Percentiles rank a stretch among this genome's conserved stretches.
Evolutionary conservation across 2,888 invertebrate genomes (phyloP).

Genomic region (Quadroppia sp.): DNA sequence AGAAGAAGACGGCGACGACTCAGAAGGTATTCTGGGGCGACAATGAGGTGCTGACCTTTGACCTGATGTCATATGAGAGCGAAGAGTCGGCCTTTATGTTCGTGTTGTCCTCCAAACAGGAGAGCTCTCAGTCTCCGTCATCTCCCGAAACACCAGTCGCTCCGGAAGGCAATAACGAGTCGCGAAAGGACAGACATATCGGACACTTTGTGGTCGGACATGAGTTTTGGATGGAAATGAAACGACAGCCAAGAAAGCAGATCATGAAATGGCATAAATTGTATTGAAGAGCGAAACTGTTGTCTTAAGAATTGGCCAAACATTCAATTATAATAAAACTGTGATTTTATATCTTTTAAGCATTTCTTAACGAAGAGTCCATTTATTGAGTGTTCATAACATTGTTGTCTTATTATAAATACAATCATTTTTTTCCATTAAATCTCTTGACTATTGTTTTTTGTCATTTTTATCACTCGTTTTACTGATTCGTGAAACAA

Average conservation of each 20-base stretch:
- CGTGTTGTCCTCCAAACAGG: slow-evolving; percentile 36
- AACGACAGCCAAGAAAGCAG: slow-evolving; percentile 39
- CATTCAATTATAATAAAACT: slow-evolving; percentile 20
- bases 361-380: slow-evolving; percentile 9
- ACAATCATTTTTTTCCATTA: neutral
- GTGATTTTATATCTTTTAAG: slow-evolving; percentile 8
- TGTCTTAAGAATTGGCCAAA: slow-evolving; percentile 8
- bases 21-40: slow-evolving; percentile 40
- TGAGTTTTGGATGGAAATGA: slow-evolving; percentile 40
- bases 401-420: neutral
- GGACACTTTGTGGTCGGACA: slow-evolving; percentile 41
- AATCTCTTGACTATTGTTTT: neutral
- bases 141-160: slow-evolving; percentile 41
- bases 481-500: slow-evolving; percentile 25
- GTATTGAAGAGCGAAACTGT: neutral
- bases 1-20: slow-evolving; percentile 43
- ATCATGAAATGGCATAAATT: slow-evolving; percentile 41
- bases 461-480: slow-evolving; percentile 2
- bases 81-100: slow-evolving; percentile 42
- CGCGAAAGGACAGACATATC: slow-evolving; percentile 42
- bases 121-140: slow-evolving; percentile 39
- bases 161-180: slow-evolving; percentile 22
- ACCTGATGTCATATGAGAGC: slow-evolving; percentile 20
- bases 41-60: slow-evolving; percentile 41
- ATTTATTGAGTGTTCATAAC: slow-evolving; percentile 16